phyloP scores from a whole-genome alignment of 2,113 vertebrate species.

The Actenoides hombroni region DNA sequence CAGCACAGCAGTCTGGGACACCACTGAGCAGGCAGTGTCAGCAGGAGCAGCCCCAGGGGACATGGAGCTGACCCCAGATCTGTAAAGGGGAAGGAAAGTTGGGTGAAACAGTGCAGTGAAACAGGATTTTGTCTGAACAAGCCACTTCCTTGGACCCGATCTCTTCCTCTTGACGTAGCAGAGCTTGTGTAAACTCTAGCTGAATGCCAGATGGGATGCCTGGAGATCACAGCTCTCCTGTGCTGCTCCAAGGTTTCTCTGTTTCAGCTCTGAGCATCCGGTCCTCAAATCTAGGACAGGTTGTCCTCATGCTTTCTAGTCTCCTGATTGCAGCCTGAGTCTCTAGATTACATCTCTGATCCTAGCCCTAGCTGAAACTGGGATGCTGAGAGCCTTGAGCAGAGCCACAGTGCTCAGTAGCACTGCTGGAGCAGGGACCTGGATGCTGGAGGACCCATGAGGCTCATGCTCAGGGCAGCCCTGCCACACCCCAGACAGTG shows the following conservation, averaged over 20 bases:
- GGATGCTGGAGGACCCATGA: not conserved
- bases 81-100: not conserved
- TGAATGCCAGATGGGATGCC: not conserved
- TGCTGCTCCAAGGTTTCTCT: not conserved
- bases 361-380: not conserved
- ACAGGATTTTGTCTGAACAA: not conserved
- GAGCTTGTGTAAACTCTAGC: not conserved
- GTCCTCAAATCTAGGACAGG: not conserved
- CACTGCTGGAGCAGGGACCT: accelerated
- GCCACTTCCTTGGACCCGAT: not conserved
- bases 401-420: not conserved
- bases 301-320: not conserved
- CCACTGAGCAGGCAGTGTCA: not conserved
- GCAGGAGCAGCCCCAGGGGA: not conserved
- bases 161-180: not conserved
- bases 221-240: not conserved
- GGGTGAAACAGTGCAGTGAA: not conserved
- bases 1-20: not conserved
- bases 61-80: not conserved
- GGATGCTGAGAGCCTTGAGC: not conserved
- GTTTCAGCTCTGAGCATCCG: not conserved
- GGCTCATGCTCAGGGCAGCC: not conserved
- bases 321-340: not conserved
- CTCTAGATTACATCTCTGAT: not conserved
- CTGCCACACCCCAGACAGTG: not conserved